Conservation (phyloP, 2,888 invertebrate genomes). For the Eristalinus sepulchralis region DNA sequence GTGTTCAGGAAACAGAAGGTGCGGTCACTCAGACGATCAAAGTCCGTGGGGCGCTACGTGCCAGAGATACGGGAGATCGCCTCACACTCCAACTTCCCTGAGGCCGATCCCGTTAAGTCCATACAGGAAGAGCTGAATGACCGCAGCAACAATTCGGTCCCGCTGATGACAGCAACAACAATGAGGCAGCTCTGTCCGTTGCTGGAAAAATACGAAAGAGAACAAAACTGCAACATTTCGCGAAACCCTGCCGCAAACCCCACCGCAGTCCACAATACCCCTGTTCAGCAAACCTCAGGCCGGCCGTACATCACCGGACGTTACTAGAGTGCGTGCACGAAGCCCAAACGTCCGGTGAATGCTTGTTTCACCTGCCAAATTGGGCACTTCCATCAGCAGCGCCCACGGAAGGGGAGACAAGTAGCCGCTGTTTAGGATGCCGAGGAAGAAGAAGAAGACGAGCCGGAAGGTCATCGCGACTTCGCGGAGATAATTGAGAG, state of each 20-base stretch:
- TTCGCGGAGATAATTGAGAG: not conserved
- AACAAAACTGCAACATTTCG: not conserved
- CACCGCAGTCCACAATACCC: not conserved
- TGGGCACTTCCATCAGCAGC: not conserved
- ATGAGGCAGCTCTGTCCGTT: not conserved
- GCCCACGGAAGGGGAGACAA: not conserved
- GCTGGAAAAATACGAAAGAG: not conserved
- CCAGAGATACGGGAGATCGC: constrained; percentile 54
- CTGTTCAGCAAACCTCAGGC: not conserved
- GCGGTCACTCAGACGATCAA: no score
- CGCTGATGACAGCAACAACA: constrained; percentile 24
- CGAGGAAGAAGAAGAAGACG: not conserved
- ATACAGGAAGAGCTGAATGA: constrained; percentile 41
- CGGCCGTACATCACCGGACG: not conserved
- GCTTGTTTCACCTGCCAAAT: not conserved
- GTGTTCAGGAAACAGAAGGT: constrained; percentile 25
- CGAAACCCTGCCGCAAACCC: not conserved
- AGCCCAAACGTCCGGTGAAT: not conserved
- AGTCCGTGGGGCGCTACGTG: constrained; percentile 33
- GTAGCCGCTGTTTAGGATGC: not conserved
- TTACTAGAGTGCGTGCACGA: not conserved
- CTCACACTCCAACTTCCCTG: constrained; percentile 13
- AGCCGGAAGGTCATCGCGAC: not conserved
- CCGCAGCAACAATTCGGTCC: constrained; percentile 37
- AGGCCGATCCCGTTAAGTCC: constrained; percentile 28